Evolutionary conservation across 2,888 invertebrate species (phyloP).

Genomic region (Dryocosmus kuriphilus): DNA sequence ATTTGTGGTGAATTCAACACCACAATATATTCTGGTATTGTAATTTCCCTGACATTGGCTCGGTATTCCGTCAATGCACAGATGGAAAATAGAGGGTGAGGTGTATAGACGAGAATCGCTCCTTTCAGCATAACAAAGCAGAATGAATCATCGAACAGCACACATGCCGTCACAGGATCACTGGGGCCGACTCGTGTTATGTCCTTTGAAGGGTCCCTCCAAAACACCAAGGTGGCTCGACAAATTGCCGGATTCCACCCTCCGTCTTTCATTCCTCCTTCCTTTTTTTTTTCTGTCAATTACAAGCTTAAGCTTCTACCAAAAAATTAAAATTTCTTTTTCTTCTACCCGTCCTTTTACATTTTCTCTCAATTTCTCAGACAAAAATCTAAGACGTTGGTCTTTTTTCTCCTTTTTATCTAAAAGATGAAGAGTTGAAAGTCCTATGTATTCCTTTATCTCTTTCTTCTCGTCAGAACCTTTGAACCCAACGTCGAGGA

Average conservation of each 20-base stretch:
- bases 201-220: conserved; percentile 17
- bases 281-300: conserved; percentile 39
- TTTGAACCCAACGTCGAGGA: not conserved
- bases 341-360: not conserved
- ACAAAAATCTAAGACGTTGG: not conserved
- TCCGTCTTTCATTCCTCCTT: conserved; percentile 48
- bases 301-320: conserved; percentile 36
- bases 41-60: conserved; percentile 28
- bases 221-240: conserved; percentile 29
- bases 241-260: conserved; percentile 37
- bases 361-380: not conserved
- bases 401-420: not conserved
- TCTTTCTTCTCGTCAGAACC: conserved; percentile 37
- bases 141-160: conserved; percentile 39
- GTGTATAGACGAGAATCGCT: conserved; percentile 8
- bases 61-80: conserved; percentile 13
- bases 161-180: conserved; percentile 35
- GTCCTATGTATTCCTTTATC: conserved; percentile 16
- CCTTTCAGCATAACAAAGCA: conserved; percentile 36
- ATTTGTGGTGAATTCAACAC: conserved; percentile 26
- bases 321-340: conserved; percentile 22
- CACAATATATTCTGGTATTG: conserved; percentile 14
- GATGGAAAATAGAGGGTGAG: conserved; percentile 31
- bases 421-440: not conserved
- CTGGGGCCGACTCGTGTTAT: conserved; percentile 11